phyloP scores from a whole-genome alignment of 2,797 vertebrate species.

The Adrianichthys oophorus region DNA sequence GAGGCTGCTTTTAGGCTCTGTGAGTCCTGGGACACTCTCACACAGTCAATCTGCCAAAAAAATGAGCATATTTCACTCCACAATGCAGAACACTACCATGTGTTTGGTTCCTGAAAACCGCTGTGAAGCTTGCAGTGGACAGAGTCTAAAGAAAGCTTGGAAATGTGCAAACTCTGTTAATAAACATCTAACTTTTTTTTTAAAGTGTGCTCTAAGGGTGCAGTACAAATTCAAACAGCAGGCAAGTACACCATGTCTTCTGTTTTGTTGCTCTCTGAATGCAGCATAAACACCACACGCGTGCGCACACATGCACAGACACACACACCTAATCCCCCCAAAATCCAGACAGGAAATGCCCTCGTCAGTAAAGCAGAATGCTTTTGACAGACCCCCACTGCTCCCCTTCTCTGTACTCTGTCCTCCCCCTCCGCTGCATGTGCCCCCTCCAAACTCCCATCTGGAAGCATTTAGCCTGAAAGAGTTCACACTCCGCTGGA shows the following conservation, averaged over 20 bases:
- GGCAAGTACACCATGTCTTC: constrained; percentile 14
- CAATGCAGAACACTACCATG: background rate
- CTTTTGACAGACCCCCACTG: constrained; percentile 66
- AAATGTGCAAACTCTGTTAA: background rate
- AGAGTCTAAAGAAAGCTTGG: background rate
- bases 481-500: constrained; percentile 56
- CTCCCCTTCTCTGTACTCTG: constrained; percentile 16
- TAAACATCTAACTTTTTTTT: background rate
- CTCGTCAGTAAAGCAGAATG: constrained; percentile 70
- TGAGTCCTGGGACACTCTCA: constrained; percentile 11
- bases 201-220: background rate
- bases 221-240: constrained; percentile 16
- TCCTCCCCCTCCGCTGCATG: constrained; percentile 49
- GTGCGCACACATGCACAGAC: constrained; percentile 34
- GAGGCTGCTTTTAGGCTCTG: constrained; percentile 27
- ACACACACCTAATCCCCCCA: constrained; percentile 63
- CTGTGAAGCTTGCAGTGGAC: background rate
- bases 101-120: constrained; percentile 5
- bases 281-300: constrained; percentile 29
- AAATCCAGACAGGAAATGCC: constrained; percentile 75
- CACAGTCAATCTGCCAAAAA: constrained; percentile 9
- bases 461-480: constrained; percentile 69
- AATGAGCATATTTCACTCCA: background rate
- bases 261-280: constrained; percentile 29
- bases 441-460: constrained; percentile 61